Conservation (phyloP, 2,113 vertebrate genomes). For the Pygoscelis antarcticus region DNA sequence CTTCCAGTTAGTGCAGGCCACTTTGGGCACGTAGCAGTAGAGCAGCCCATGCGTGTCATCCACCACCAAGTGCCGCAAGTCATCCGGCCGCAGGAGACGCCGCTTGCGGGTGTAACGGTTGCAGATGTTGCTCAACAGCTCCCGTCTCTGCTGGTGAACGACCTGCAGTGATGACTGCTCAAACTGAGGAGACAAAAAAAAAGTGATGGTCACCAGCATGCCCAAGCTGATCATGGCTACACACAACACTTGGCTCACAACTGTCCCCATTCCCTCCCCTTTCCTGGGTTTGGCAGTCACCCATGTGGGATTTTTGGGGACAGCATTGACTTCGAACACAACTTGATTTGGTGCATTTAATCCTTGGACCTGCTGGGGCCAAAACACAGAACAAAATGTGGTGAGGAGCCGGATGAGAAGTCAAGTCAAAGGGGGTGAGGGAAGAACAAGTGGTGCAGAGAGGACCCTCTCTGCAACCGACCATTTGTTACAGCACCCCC, state of each 20-base stretch:
- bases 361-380: background rate
- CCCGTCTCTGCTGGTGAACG: conserved; percentile 82
- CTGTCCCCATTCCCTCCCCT: background rate
- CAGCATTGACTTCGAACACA: background rate
- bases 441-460: background rate
- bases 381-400: background rate
- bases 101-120: conserved; percentile 83
- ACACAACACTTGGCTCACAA: background rate
- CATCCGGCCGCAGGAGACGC: conserved; percentile 82
- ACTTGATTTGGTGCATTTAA: background rate
- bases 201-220: background rate
- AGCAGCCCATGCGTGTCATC: conserved; percentile 87
- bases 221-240: background rate
- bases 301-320: background rate
- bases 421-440: background rate
- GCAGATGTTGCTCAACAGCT: conserved; percentile 81
- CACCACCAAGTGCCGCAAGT: conserved; percentile 90
- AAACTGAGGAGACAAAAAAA: conserved; percentile 45
- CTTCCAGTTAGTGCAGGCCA: conserved; percentile 97
- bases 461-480: fast-evolving
- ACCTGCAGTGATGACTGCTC: conserved; percentile 74
- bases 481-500: background rate
- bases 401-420: background rate
- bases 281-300: background rate
- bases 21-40: conserved; percentile 95